Conservation (phyloP, 2,797 vertebrate genomes). For the Enteromius viviparus region DNA sequence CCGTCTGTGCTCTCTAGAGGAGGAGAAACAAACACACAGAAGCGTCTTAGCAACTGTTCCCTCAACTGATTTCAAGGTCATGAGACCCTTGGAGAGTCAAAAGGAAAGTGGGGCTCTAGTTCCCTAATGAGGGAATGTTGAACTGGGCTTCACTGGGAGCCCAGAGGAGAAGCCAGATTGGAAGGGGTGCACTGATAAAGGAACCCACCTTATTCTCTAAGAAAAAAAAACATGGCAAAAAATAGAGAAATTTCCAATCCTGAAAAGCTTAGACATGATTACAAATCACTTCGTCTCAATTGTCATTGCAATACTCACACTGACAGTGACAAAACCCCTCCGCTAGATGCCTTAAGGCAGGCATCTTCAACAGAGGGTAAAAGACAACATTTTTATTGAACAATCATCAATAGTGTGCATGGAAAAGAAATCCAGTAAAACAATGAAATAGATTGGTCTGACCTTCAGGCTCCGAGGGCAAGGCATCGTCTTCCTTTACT, state of each 20-base stretch:
- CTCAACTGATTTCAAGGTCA: conserved; percentile 64
- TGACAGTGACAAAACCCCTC: conserved; percentile 73
- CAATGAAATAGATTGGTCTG: conserved; percentile 99
- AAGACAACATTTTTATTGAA: conserved; percentile 86
- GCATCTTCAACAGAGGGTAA: conserved; percentile 70
- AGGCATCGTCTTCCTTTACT: conserved; percentile 93
- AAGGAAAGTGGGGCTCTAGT: conserved; percentile 67
- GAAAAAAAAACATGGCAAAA: conserved; percentile 56
- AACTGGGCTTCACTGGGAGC: conserved; percentile 69
- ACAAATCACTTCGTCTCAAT: conserved; percentile 70
- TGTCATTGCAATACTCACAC: conserved; percentile 73
- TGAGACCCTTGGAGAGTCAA: conserved; percentile 70
- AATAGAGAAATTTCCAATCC: conserved; percentile 61
- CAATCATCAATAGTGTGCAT: conserved; percentile 67
- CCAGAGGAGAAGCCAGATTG: conserved; percentile 73
- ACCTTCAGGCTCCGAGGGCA: conserved; percentile 96
- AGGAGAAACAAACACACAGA: conserved; percentile 93
- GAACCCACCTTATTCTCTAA: conserved; percentile 81
- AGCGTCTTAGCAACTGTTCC: conserved; percentile 72
- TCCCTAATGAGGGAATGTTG: conserved; percentile 66
- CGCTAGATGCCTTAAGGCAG: conserved; percentile 73
- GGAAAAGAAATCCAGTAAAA: conserved; percentile 80
- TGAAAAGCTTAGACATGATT: conserved; percentile 65
- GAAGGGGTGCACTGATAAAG: conserved; percentile 69
- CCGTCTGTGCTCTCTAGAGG: conserved; percentile 98